A percentile compares a stretch with the other conserved stretches of the same genome.
These are phyloP conservation scores for Calameuta pallipes DNA, from an alignment of 2,888 invertebrate genomes.

Conservation along the genomic window DNA sequence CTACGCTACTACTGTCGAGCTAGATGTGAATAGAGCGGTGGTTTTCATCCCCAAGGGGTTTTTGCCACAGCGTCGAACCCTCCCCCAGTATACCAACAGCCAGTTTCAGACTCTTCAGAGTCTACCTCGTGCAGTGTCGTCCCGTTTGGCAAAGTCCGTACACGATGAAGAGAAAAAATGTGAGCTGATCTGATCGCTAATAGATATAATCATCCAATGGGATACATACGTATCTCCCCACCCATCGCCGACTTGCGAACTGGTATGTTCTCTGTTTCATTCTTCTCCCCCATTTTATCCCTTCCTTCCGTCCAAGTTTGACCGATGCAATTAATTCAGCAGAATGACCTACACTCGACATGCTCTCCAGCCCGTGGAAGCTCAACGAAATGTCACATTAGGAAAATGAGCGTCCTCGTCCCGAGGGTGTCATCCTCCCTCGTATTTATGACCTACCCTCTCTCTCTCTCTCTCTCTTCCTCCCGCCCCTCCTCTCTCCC, in stretches of 20 bases:
- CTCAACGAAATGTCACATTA: constrained; percentile 20
- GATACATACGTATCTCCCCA: background rate
- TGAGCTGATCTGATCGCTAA: background rate
- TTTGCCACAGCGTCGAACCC: background rate
- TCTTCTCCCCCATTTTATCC: background rate
- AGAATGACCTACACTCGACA: constrained; percentile 2
- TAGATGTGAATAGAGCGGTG: background rate
- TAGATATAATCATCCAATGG: background rate
- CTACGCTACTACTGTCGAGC: background rate
- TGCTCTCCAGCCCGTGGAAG: constrained; percentile 6
- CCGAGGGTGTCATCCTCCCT: constrained; percentile 23
- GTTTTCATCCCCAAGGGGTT: background rate
- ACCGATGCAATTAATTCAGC: background rate
- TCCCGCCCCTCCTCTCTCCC: too few relatives aligned
- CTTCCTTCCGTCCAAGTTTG: background rate
- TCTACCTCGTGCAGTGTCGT: background rate
- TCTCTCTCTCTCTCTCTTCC: too few relatives aligned
- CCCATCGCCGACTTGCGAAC: background rate
- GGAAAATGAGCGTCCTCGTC: constrained; percentile 18
- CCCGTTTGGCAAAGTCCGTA: background rate
- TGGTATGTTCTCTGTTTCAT: background rate
- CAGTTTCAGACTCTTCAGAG: background rate
- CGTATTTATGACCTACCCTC: constrained; percentile 17
- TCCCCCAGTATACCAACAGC: background rate
- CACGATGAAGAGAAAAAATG: background rate